Percentiles rank a stretch among this genome's conserved stretches.
phyloP scores from a whole-genome alignment of 2,888 invertebrate genomes.

The Xestia sexstrigata region DNA sequence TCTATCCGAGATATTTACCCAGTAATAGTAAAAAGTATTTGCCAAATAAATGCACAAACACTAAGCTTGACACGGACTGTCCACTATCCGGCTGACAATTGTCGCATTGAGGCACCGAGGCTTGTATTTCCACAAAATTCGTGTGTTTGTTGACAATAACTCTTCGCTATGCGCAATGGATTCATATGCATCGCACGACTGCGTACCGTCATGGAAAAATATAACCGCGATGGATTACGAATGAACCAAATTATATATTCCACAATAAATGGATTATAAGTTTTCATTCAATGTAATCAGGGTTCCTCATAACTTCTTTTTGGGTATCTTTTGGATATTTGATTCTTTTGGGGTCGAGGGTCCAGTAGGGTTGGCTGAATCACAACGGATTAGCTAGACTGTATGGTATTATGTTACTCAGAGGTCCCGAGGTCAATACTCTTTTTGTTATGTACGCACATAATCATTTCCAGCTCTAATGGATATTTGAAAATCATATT shows the following conservation, averaged over 20 bases:
- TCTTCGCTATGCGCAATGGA: conserved; percentile 29
- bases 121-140: conserved; percentile 50
- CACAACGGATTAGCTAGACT: conserved; percentile 69
- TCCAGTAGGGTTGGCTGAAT: conserved; percentile 68
- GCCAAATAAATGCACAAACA: conserved; percentile 50
- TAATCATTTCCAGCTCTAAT: conserved; percentile 66
- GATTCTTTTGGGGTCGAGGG: conserved; percentile 62
- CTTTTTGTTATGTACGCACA: conserved; percentile 58
- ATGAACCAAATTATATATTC: conserved; percentile 18
- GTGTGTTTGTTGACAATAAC: conserved; percentile 57
- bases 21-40: conserved; percentile 33
- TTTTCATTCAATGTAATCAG: conserved; percentile 56
- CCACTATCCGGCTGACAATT: conserved; percentile 41
- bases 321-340: conserved; percentile 55
- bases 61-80: conserved; percentile 47
- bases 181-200: conserved; percentile 26
- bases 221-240: conserved; percentile 5
- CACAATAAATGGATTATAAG: conserved; percentile 32
- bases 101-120: conserved; percentile 32
- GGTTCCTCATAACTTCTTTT: conserved; percentile 53
- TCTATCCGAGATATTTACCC: background rate
- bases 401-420: conserved; percentile 59
- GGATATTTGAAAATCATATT: conserved; percentile 57
- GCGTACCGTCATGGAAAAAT: conserved; percentile 19
- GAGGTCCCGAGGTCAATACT: conserved; percentile 57